A percentile compares a stretch with the other conserved stretches of the same genome.
Evolutionary conservation across 2,888 invertebrate species (phyloP).

Genomic region (Drosophila buzzatii): DNA sequence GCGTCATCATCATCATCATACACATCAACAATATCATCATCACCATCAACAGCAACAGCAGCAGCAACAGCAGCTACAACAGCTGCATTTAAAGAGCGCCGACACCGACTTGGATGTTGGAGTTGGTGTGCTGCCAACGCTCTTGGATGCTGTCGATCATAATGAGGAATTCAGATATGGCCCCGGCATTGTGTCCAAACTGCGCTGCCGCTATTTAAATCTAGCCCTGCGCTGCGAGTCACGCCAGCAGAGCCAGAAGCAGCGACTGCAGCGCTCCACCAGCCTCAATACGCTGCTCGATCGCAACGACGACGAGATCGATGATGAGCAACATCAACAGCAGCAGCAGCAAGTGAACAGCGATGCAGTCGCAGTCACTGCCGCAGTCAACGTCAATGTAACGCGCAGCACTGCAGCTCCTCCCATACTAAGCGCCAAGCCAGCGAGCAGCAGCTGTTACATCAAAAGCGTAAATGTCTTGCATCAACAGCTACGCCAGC

Average conservation of each 20-base stretch:
- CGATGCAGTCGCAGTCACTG: background rate
- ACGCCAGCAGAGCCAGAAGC: constrained; percentile 88
- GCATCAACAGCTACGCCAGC: constrained; percentile 31
- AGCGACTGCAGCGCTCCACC: constrained; percentile 90
- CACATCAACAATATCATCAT: constrained; percentile 42
- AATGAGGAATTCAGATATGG: constrained; percentile 95
- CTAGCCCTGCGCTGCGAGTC: constrained; percentile 91
- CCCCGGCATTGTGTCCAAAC: constrained; percentile 95
- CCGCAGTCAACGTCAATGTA: constrained; percentile 1
- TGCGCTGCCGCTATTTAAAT: constrained; percentile 94
- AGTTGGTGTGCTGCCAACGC: constrained; percentile 21
- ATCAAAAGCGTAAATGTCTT: constrained; percentile 49
- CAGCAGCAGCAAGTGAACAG: constrained; percentile 1
- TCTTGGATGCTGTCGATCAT: constrained; percentile 85
- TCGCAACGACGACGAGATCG: constrained; percentile 86
- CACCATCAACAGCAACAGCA: constrained; percentile 4
- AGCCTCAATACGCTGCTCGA: constrained; percentile 94
- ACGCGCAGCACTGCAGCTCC: constrained; percentile 36
- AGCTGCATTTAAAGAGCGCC: constrained; percentile 31
- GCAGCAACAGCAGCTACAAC: constrained; percentile 32
- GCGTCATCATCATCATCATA: constrained; percentile 70
- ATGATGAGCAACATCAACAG: constrained; percentile 61
- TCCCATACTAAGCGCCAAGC: constrained; percentile 59
- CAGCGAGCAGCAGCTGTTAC: constrained; percentile 46
- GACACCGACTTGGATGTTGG: constrained; percentile 35